Base-by-base conservation (phyloP, 2,888 invertebrate species). In the Mylabris sibirica region DNA sequence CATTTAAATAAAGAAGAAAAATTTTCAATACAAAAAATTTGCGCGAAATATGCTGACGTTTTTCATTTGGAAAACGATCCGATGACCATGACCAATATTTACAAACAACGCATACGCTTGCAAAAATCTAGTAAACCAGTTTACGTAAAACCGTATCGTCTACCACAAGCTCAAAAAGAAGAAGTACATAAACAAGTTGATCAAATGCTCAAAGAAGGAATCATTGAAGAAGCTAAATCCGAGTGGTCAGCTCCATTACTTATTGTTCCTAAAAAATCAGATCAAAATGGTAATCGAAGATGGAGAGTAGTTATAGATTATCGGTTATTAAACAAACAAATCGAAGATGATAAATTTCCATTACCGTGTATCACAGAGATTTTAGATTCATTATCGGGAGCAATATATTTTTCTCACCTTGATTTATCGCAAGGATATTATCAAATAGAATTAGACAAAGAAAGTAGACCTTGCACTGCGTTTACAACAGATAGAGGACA, bases 371-470 rank as follows among this genome's bases (percentile, higher is more conserved):
- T 76, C 57, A 49, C 53, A 5, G 72, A 75, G 60, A 75, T 75
- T 69, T 66, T 76, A 64, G 74, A 77, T 72, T 70, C 75, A 24
- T 67, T 76, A 60, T 71, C 72, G 24, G 75, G 76, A 12, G 73
- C 76, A 53, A 63, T 76, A 20, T 76, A 76, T 69, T 76, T 75
- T 69, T 65, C 72, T 49, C 74, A 74, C 70, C 60, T 75, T 26
- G 74, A 74, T 63, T 60, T 75, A 12, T 63, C 64, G 3, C 72
- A 76, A 61, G 75, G 74, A 14, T 74, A 74, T 61, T 74, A 74
- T 66, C 75, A 76, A 65, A 67, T 70, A 53, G 73, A 74, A 65
- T 60, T 76, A 67, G 64, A 72, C 24, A 24, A 64, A 3, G 22
- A 26, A 14, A 67, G 70, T 44, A 65, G 78, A 70, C 70, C 70